Conservation (phyloP, 2,113 vertebrate genomes). For the Entomyzon cyanotis region DNA sequence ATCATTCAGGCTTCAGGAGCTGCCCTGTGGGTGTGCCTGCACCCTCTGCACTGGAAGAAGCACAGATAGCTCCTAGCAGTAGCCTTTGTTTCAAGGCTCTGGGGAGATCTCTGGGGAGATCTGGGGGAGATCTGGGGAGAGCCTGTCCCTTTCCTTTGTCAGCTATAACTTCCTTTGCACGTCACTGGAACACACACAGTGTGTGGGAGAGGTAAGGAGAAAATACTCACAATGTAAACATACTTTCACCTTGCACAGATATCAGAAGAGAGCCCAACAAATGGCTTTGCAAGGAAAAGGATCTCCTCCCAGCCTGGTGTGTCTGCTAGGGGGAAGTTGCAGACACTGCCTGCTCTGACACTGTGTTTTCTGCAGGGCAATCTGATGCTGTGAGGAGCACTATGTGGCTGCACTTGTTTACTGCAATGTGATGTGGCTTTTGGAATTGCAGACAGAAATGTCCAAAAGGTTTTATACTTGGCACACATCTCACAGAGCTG, state of each 20-base stretch:
- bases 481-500: not conserved
- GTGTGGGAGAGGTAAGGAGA: conserved; percentile 44
- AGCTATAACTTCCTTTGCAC: conserved; percentile 6
- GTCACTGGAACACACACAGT: not conserved
- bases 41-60: not conserved
- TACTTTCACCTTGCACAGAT: conserved; percentile 7
- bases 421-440: not conserved
- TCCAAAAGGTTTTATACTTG: not conserved
- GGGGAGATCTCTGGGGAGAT: not conserved
- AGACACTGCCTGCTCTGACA: not conserved
- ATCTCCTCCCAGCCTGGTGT: not conserved
- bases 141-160: conserved; percentile 1
- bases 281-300: not conserved
- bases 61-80: conserved; percentile 19
- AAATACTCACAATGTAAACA: conserved; percentile 11
- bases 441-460: not conserved
- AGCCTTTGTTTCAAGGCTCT: conserved; percentile 11
- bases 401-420: not conserved
- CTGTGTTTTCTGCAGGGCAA: not conserved
- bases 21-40: not conserved
- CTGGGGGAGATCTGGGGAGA: not conserved
- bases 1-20: not conserved
- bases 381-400: not conserved
- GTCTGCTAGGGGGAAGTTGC: not conserved
- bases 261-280: not conserved